Evolutionary conservation across 2,888 invertebrate genomes (phyloP).

Genomic region (Geotrupes spiniger): DNA sequence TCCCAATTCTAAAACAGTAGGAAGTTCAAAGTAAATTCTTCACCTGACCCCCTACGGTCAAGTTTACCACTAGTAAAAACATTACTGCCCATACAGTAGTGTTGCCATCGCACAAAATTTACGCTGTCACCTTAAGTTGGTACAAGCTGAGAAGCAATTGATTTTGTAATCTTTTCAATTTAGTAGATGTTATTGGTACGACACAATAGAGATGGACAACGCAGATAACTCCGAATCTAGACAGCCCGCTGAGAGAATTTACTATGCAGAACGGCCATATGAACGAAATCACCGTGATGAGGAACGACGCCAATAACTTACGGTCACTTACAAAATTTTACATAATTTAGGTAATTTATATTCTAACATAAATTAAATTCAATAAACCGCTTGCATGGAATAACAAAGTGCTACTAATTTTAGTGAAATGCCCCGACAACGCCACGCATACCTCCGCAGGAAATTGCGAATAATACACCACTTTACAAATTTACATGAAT

Average conservation of each 20-base stretch:
- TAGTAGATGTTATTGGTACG: constrained; percentile 52
- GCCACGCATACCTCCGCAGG: background rate
- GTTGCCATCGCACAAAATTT: constrained; percentile 26
- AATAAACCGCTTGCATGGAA: constrained; percentile 17
- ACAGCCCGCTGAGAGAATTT: constrained; percentile 42
- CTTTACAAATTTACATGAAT: constrained; percentile 7
- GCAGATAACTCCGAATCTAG: constrained; percentile 42
- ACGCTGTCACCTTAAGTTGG: constrained; percentile 41
- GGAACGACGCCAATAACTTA: constrained; percentile 29
- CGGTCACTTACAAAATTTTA: constrained; percentile 17
- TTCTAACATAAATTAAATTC: constrained; percentile 16
- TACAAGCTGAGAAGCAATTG: constrained; percentile 45
- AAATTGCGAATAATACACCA: constrained; percentile 2
- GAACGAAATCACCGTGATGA: constrained; percentile 26
- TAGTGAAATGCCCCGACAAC: constrained; percentile 1
- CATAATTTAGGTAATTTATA: constrained; percentile 16
- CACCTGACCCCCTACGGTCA: constrained; percentile 37
- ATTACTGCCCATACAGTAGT: constrained; percentile 14
- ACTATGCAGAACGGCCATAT: constrained; percentile 29
- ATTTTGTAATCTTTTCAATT: constrained; percentile 54
- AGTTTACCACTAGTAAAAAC: constrained; percentile 35
- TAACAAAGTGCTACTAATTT: background rate
- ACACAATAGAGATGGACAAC: constrained; percentile 52
- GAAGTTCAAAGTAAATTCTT: constrained; percentile 26
- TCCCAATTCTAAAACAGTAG: constrained; percentile 28